Base-by-base conservation (phyloP, 2,888 invertebrate species). In the Latheticus oryzae region DNA sequence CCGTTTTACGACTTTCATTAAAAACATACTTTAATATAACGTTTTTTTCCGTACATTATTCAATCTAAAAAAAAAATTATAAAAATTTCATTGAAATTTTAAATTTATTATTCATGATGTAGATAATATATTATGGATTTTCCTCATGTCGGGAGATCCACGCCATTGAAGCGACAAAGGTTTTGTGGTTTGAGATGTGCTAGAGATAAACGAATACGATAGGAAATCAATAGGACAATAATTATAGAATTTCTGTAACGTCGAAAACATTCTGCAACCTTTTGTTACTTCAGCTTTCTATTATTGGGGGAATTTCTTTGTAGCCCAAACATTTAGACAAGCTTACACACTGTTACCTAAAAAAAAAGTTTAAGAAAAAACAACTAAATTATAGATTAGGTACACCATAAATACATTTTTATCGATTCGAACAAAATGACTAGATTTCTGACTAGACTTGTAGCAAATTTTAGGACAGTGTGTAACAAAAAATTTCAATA, bases 211-310 rank as follows among this genome's bases (percentile, higher is more conserved):
- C 67, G 66, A 64, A 63, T 66, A 57, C 64, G 67, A 72, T 68
- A 67, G 67, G 62, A 71, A 71, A 72, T 72, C 70, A 66, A 72
- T 72, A 69, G 53, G 54, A 65, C 62, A 69, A 70, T 70, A 71
- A 72, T 71, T 71, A 72, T 67, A 65, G 68, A 69, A 68, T 67
- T 65, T 66, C 62, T 67, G 63, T 65, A 62, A 64, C 62, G 67
- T 65, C 64, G 62, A 63, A 68, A 65, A 65, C 62, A 67, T 66
- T 65, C 59, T 57, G 61, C 50, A 37, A 58, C 19, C 62, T 64
- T 56, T 60, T 64, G 62, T 63, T 61, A 60, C 57, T 59, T 62
- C 51, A 60, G 58, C 58, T 58, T 64, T 64, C 55, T 56, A 37
- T 57, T 59, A 60, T 55, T 58, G 52, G 32, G 42, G 50, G 42